A percentile compares a stretch with the other conserved stretches of the same genome.
These are phyloP conservation scores for Heterodera filipjevi DNA, from an alignment of 2,888 invertebrate genomes.

Conservation along the genomic window DNA sequence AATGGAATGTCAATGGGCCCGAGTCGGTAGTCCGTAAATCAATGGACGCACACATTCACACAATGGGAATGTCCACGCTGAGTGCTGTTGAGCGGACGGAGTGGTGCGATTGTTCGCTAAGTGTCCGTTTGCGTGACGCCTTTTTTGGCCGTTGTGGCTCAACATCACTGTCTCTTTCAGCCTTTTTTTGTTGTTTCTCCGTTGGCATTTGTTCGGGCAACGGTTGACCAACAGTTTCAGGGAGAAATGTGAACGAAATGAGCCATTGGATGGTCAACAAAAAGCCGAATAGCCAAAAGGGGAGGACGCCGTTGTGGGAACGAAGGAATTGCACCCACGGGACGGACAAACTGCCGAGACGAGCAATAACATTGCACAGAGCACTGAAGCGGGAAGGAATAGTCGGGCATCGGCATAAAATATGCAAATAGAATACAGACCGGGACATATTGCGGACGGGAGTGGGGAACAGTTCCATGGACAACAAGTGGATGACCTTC, in stretches of 20 bases:
- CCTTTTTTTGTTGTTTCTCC: background rate
- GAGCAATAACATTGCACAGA: conserved; percentile 55
- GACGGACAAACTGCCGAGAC: conserved; percentile 55
- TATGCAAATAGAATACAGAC: background rate
- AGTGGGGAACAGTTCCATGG: conserved; percentile 57
- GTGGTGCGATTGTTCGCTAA: background rate
- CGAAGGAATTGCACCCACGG: conserved; percentile 53
- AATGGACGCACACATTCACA: background rate
- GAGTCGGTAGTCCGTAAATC: too few relatives aligned
- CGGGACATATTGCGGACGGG: conserved; percentile 56
- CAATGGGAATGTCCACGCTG: conserved; percentile 8
- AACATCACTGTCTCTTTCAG: too few relatives aligned
- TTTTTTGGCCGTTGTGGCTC: background rate
- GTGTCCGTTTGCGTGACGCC: background rate
- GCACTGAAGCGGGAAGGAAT: conserved; percentile 34
- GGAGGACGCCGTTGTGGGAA: conserved; percentile 38
- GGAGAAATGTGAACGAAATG: conserved; percentile 44
- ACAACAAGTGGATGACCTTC: conserved; percentile 63
- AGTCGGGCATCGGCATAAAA: background rate
- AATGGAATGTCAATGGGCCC: background rate
- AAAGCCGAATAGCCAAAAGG: conserved; percentile 49
- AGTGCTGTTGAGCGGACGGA: background rate
- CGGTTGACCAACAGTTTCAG: conserved; percentile 47
- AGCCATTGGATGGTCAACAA: conserved; percentile 52
- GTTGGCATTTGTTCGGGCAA: conserved; percentile 41